Percentiles rank a stretch among this genome's conserved stretches.
These are phyloP conservation scores for Condylura cristata DNA, from an alignment of 2,113 vertebrate species.

Conservation along the genomic window DNA sequence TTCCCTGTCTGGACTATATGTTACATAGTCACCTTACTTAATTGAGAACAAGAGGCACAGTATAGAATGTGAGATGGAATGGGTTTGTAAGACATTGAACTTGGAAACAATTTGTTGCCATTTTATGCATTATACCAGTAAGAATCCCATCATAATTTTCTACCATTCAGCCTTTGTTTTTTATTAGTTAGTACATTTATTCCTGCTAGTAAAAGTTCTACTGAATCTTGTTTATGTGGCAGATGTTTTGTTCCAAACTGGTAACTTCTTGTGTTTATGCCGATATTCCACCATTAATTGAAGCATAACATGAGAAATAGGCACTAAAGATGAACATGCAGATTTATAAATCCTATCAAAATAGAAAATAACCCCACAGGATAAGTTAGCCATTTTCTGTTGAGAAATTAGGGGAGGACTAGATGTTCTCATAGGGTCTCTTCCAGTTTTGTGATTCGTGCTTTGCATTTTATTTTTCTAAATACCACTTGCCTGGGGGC, in stretches of 20 bases:
- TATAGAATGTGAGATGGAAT: background rate
- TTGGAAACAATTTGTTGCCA: background rate
- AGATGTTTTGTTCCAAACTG: background rate
- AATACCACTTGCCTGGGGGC: constrained; percentile 30
- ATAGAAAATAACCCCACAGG: background rate
- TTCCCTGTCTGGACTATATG: constrained; percentile 2
- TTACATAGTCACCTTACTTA: constrained; percentile 28
- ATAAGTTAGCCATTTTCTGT: background rate
- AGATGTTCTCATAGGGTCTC: background rate
- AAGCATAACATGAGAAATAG: background rate
- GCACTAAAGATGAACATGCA: background rate
- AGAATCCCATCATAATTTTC: constrained; percentile 13
- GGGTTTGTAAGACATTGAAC: background rate
- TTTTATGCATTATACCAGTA: constrained; percentile 1
- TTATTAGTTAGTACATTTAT: background rate
- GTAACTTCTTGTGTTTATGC: background rate
- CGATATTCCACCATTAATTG: constrained; percentile 17
- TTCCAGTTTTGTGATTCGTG: background rate
- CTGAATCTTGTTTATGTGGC: background rate
- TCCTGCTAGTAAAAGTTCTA: background rate
- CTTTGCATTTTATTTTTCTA: constrained; percentile 51
- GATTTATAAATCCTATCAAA: constrained; percentile 28
- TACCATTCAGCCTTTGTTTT: background rate
- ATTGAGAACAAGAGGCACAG: constrained; percentile 1
- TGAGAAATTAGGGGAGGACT: background rate